Percentiles rank a stretch among this genome's conserved stretches.
phyloP scores from a whole-genome alignment of 2,888 invertebrate genomes.

The Heliconius cydno region DNA sequence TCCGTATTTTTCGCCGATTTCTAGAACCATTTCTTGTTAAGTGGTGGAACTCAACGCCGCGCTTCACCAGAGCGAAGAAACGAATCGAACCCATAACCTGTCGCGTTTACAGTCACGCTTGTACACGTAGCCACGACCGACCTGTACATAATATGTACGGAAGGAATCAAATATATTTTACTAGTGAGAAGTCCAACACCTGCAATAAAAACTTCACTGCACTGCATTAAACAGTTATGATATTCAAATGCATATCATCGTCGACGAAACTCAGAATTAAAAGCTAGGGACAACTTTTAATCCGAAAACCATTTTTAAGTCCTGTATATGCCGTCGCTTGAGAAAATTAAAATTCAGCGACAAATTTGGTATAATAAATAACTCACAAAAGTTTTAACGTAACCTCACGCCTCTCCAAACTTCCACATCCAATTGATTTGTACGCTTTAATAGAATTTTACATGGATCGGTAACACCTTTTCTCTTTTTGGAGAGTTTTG shows the following conservation, averaged over 20 bases:
- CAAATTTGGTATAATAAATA: conserved; percentile 34
- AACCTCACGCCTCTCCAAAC: conserved; percentile 31
- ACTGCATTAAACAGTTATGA: neutral
- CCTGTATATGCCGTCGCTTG: conserved; percentile 15
- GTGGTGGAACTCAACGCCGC: no score
- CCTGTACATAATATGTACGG: neutral
- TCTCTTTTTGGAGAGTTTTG: conserved; percentile 1
- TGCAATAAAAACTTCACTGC: neutral
- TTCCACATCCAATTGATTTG: conserved; percentile 32
- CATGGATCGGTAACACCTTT: conserved; percentile 10
- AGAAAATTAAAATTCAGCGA: conserved; percentile 31
- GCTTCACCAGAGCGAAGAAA: no score
- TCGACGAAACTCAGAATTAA: neutral
- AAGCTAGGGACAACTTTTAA: neutral
- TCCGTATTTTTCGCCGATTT: no score
- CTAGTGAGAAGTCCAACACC: neutral
- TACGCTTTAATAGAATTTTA: conserved; percentile 29
- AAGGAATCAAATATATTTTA: neutral
- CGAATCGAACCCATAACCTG: no score
- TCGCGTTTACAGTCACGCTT: no score
- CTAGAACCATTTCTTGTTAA: no score
- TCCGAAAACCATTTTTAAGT: conserved; percentile 20
- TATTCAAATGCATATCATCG: neutral
- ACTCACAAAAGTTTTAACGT: conserved; percentile 32
- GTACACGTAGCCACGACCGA: no score